A percentile compares a stretch with the other conserved stretches of the same genome.
Evolutionary conservation across 2,113 vertebrate genomes (phyloP).

Genomic region (Ellobius talpinus): DNA sequence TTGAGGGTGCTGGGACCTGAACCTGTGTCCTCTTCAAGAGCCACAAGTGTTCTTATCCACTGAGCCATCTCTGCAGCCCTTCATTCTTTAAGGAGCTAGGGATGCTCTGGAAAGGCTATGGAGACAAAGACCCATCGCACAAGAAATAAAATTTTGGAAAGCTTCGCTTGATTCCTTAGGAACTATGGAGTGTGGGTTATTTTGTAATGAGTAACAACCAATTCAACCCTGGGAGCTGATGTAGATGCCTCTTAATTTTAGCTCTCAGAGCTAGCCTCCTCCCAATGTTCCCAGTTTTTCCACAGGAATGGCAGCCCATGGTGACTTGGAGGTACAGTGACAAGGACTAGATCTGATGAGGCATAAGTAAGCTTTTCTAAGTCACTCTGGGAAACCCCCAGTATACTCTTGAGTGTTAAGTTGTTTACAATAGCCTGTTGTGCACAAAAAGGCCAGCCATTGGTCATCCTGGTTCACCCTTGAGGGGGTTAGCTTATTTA

Average conservation of each 20-base stretch:
- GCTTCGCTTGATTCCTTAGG: slow-evolving; percentile 35
- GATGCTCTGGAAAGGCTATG: not conserved
- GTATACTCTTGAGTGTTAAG: not conserved
- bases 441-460: not conserved
- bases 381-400: not conserved
- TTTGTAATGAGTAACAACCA: slow-evolving; percentile 7
- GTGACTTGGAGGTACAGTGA: not conserved
- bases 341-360: not conserved
- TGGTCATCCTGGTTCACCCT: not conserved
- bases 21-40: not conserved
- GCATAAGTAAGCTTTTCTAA: not conserved
- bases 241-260: not conserved
- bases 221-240: not conserved
- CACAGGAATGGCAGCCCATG: not conserved
- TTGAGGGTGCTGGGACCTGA: not conserved
- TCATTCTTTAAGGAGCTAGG: not conserved
- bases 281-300: not conserved
- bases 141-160: slow-evolving; percentile 27
- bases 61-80: not conserved
- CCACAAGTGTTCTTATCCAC: not conserved
- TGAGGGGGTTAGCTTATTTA: not conserved
- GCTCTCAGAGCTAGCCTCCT: not conserved
- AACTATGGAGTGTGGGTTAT: not conserved
- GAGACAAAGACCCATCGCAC: not conserved
- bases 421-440: not conserved